Percentiles rank a stretch among this genome's conserved stretches.
Conservation (phyloP, 2,797 vertebrate species). For the Ciconia nigra region DNA sequence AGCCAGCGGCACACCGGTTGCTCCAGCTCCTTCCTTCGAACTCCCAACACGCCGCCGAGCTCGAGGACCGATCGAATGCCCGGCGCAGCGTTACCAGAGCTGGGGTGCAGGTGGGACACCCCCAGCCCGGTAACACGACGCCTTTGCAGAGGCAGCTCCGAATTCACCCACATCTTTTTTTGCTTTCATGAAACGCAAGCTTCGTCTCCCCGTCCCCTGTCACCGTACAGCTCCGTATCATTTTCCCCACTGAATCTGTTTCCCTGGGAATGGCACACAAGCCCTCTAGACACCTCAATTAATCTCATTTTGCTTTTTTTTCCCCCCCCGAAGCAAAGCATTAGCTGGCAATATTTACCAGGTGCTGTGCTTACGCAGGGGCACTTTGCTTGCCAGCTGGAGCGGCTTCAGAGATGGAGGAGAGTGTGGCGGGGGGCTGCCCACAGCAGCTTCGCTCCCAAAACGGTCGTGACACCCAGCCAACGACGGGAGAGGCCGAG, state of each 20-base stretch:
- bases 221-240: accelerated
- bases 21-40: background rate
- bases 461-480: background rate
- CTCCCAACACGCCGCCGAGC: background rate
- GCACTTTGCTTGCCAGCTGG: background rate
- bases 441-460: background rate
- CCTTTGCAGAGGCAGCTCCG: background rate
- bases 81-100: background rate
- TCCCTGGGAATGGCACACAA: background rate
- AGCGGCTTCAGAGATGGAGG: background rate
- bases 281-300: background rate
- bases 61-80: background rate
- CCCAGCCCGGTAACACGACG: background rate
- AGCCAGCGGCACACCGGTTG: too few species aligned
- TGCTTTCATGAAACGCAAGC: too few species aligned
- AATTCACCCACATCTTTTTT: background rate
- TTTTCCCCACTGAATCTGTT: background rate
- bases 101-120: background rate
- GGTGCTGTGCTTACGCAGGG: background rate
- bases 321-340: background rate
- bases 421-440: background rate
- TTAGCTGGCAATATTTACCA: background rate
- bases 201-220: background rate
- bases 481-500: background rate
- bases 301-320: background rate